Evolutionary conservation across 2,797 vertebrate genomes (phyloP).

Genomic region (Peromyscus aztecus): DNA sequence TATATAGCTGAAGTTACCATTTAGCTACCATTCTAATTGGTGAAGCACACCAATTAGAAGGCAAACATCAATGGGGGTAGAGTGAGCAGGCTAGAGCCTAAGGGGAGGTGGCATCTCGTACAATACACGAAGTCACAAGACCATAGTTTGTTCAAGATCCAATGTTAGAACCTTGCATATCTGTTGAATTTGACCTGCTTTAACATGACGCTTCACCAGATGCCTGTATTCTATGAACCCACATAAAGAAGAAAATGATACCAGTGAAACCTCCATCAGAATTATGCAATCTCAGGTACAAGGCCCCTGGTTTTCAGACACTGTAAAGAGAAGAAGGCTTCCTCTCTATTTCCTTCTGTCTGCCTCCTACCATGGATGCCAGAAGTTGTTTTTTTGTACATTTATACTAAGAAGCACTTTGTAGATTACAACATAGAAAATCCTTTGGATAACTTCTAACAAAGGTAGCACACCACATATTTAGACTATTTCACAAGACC

Average conservation of each 20-base stretch:
- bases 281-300: neutral
- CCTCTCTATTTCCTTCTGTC: neutral
- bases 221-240: neutral
- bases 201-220: neutral
- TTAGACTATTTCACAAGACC: neutral
- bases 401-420: constrained; percentile 5
- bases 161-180: neutral
- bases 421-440: neutral
- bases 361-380: neutral
- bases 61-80: neutral
- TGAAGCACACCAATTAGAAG: neutral
- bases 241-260: neutral
- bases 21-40: too few species aligned
- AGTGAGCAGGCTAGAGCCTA: neutral
- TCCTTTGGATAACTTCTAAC: neutral
- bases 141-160: neutral
- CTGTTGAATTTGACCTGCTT: constrained; percentile 2
- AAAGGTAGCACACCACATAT: neutral
- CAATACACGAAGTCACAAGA: neutral
- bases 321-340: neutral
- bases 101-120: neutral
- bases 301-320: neutral
- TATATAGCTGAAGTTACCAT: neutral
- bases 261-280: neutral
- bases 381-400: neutral